Base-by-base conservation (phyloP, 2,113 vertebrate genomes). In the Falcunculus frontatus region DNA sequence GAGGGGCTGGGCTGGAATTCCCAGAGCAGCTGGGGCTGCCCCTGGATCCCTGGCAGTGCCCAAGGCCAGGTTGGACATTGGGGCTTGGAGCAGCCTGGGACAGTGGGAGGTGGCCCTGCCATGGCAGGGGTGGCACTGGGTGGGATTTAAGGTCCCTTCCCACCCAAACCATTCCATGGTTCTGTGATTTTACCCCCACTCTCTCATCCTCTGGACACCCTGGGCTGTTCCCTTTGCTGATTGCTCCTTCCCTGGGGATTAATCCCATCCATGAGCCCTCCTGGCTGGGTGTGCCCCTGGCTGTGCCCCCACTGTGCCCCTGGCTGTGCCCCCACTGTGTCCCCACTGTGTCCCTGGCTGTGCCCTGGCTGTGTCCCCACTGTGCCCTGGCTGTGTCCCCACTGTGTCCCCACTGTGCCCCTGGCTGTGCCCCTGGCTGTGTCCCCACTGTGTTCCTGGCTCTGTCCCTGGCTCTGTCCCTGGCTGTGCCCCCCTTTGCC, bases 141-240 rank as follows among this genome's bases (percentile, higher is more conserved):
- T 1, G 37, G 21, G 20, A 7, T 47, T 19, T 39, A 0, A 33
- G 39, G 7, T 4, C 14, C 47, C 7, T 27, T 5, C 26, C 37
- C 2, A 1, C 29, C 64, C 64, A n/a, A 29, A 3, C 6, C 49
- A 30, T 3, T 3, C 30, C 11, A 0, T 0, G 16, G 1, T 11
- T n/a, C 30, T 62, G 67, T 1, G 29, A 15, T 32, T 70, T 44
- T 17, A 3, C 20, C 13, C 2, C 13, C n/a, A 15, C 1, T 4
- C 11, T 33, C 26, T 35, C 35, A 4, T 29, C 21, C 14, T 41
- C 29, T 8, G 14, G 16, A 7, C n/a, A 11, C 27, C 22, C 41
- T 5, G 42, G 68, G 50, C 26, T 65, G 42, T 9, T 55, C 35
- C 13, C 12, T 44, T 19, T 18, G 35, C 44, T 12, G 35, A 8